Conservation (phyloP, 2,797 vertebrate genomes). For the Mallotus villosus region DNA sequence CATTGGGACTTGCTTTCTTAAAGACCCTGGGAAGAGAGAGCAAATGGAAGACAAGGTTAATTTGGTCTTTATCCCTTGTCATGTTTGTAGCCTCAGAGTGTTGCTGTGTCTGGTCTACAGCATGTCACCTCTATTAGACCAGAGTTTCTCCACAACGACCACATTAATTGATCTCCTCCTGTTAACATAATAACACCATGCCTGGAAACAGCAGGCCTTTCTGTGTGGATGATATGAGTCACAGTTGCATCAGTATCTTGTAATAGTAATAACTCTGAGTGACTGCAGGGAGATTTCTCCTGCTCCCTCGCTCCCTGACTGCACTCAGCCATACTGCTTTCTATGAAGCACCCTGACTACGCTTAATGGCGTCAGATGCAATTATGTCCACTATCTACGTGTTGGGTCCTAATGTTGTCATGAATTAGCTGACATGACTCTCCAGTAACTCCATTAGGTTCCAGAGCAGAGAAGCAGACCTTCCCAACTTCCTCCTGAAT, state of each 20-base stretch:
- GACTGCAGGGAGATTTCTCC: background rate
- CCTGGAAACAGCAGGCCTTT: slow-evolving; percentile 8
- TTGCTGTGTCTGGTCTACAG: background rate
- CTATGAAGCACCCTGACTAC: slow-evolving; percentile 25
- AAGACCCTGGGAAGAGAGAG: slow-evolving; percentile 84
- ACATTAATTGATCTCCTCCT: slow-evolving; percentile 10
- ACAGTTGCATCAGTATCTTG: background rate
- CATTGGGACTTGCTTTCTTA: slow-evolving; percentile 97
- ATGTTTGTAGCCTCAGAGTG: background rate
- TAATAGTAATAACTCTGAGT: too few relatives aligned
- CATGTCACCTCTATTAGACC: background rate
- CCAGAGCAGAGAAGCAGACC: slow-evolving; percentile 24
- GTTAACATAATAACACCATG: slow-evolving; percentile 10
- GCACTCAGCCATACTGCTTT: slow-evolving; percentile 6
- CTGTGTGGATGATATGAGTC: background rate
- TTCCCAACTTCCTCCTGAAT: slow-evolving; percentile 41
- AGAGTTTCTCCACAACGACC: background rate
- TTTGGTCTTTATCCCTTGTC: background rate
- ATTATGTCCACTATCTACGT: slow-evolving; percentile 31
- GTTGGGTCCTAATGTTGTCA: slow-evolving; percentile 47
- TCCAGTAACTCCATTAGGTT: slow-evolving; percentile 54
- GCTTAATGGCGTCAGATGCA: slow-evolving; percentile 42
- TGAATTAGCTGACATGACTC: slow-evolving; percentile 52
- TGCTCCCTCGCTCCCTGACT: background rate
- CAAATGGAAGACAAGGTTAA: slow-evolving; percentile 3